Percentiles rank a stretch among this genome's conserved stretches.
Conservation (phyloP, 2,888 invertebrate genomes). For the Agrilus biguttatus region DNA sequence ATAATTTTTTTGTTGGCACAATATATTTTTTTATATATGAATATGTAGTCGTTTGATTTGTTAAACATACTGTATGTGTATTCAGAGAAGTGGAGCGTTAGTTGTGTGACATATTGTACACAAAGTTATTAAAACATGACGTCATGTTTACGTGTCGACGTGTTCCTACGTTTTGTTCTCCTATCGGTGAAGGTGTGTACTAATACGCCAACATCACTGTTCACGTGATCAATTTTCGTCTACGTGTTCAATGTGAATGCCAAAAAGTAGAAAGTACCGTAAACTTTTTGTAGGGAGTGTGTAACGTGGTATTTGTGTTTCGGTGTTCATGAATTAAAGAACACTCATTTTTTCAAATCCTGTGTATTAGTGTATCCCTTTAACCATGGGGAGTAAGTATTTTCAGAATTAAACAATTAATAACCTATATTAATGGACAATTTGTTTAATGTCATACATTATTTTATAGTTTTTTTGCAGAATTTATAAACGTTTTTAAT, state of each 20-base stretch:
- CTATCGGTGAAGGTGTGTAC: too few relatives aligned
- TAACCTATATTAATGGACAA: slow-evolving; percentile 11
- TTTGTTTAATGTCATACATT: slow-evolving; percentile 7
- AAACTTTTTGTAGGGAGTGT: slow-evolving; percentile 17
- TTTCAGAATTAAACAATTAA: slow-evolving; percentile 11
- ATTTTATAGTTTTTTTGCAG: slow-evolving; percentile 4
- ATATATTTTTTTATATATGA: too few relatives aligned
- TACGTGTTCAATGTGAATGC: slow-evolving; percentile 32
- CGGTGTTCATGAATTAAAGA: slow-evolving; percentile 13
- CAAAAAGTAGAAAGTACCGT: slow-evolving; percentile 31
- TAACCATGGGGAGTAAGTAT: slow-evolving; percentile 37
- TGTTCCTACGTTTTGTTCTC: too few relatives aligned
- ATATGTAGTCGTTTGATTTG: too few relatives aligned
- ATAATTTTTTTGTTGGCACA: too few relatives aligned
- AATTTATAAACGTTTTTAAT: neutral
- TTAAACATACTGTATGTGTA: too few relatives aligned
- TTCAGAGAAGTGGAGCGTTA: too few relatives aligned
- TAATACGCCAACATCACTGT: slow-evolving; percentile 48
- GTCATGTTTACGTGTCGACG: too few relatives aligned
- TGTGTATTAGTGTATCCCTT: slow-evolving; percentile 17
- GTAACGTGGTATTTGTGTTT: slow-evolving; percentile 17
- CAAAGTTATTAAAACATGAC: too few relatives aligned
- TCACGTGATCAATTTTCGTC: slow-evolving; percentile 44
- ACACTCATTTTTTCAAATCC: slow-evolving; percentile 19
- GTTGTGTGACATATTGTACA: too few relatives aligned